Evolutionary conservation across 1,140 invertebrate species (phyloP).

Genomic region (Lanistes nyassanus): DNA sequence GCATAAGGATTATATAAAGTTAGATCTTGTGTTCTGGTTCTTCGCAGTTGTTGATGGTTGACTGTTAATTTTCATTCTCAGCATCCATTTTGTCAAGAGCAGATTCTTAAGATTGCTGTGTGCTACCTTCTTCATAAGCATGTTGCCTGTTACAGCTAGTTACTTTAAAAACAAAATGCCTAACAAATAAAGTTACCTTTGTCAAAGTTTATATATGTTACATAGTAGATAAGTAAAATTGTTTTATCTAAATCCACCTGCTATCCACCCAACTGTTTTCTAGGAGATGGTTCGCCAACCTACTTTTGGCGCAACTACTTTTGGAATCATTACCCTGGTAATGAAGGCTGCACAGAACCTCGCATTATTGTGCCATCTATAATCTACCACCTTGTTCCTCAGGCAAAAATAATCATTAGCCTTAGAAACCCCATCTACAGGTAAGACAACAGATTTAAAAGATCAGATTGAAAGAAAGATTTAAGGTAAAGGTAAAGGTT

Average conservation of each 20-base stretch:
- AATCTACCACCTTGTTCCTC: conserved; percentile 34
- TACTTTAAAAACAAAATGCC: no score
- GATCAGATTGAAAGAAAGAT: no score
- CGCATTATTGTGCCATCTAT: conserved; percentile 28
- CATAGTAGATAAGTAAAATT: background rate
- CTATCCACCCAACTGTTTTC: background rate
- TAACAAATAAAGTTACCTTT: background rate
- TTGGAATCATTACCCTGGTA: conserved; percentile 26
- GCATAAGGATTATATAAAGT: no score
- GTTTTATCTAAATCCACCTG: background rate
- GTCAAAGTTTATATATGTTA: background rate
- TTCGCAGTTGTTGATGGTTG: no score
- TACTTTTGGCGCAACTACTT: conserved; percentile 37
- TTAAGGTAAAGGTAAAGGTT: no score
- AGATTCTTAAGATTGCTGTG: background rate
- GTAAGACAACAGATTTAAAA: conserved; percentile 17
- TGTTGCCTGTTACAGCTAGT: no score
- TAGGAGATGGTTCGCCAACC: conserved; percentile 40
- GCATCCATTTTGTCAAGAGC: background rate
- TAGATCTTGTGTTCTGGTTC: no score
- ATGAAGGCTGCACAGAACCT: conserved; percentile 28
- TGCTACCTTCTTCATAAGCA: background rate
- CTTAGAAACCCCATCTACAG: conserved; percentile 43
- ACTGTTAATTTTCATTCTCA: no score
- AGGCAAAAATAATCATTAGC: conserved; percentile 39